These are phyloP conservation scores for Metalampra italica DNA, from an alignment of 2,888 invertebrate species.

Conservation along the genomic window DNA sequence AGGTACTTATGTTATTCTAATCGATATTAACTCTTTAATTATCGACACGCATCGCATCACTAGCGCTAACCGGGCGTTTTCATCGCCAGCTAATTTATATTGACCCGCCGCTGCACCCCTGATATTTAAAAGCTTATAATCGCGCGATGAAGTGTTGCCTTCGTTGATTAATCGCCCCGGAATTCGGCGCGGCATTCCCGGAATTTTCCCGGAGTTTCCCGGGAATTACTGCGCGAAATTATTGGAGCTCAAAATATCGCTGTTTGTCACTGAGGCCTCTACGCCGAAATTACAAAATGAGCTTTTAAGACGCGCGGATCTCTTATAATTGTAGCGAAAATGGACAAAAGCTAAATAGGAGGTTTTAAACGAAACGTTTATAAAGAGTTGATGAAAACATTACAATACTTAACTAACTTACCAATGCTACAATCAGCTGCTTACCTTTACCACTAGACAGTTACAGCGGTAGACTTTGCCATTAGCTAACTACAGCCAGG, in stretches of 20 bases:
- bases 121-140: conserved; percentile 75
- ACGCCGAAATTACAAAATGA: conserved; percentile 17
- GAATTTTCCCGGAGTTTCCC: conserved; percentile 23
- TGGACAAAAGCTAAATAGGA: too few relatives aligned
- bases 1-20: too few relatives aligned
- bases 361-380: too few relatives aligned
- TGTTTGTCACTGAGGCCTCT: conserved; percentile 3
- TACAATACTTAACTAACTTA: too few relatives aligned
- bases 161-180: conserved; percentile 64
- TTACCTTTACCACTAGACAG: too few relatives aligned
- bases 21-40: not conserved
- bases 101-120: conserved; percentile 57
- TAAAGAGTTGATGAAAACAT: too few relatives aligned
- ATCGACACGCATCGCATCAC: conserved; percentile 26
- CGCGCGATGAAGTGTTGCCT: conserved; percentile 70
- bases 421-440: too few relatives aligned
- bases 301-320: conserved; percentile 21
- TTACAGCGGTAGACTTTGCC: too few relatives aligned
- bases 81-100: conserved; percentile 74
- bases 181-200: conserved; percentile 39
- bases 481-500: too few relatives aligned
- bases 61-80: conserved; percentile 39
- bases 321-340: too few relatives aligned
- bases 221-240: conserved; percentile 20
- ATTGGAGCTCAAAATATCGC: conserved; percentile 31